Conservation (phyloP, 2,888 invertebrate genomes). For the Calameuta idolon region DNA sequence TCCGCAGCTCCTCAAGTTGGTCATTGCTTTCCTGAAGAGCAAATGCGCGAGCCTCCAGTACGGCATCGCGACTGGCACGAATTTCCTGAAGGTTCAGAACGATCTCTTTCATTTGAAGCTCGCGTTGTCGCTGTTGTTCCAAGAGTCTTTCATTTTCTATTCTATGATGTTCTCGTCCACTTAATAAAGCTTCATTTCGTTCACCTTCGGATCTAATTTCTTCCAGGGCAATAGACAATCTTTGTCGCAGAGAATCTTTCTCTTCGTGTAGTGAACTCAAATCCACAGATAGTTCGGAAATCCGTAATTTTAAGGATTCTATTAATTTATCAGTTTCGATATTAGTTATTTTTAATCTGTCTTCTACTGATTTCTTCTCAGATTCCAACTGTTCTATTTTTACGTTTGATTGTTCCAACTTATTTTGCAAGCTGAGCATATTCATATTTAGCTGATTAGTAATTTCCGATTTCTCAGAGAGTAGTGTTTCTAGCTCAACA, state of each 20-base stretch:
- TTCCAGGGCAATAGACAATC: constrained; percentile 20
- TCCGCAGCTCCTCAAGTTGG: constrained; percentile 32
- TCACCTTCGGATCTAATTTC: background rate
- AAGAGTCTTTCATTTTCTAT: constrained; percentile 2
- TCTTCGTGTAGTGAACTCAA: background rate
- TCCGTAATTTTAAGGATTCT: background rate
- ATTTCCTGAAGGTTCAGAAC: constrained; percentile 49
- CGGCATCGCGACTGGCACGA: constrained; percentile 43
- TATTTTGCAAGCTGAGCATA: background rate
- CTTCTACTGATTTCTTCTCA: background rate
- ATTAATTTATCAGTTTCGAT: constrained; percentile 7
- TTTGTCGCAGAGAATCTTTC: constrained; percentile 31
- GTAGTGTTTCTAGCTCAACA: constrained; percentile 13
- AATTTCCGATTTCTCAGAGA: constrained; percentile 6
- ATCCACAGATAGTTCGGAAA: background rate
- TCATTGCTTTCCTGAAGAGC: constrained; percentile 42
- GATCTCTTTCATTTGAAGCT: constrained; percentile 49
- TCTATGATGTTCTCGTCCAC: background rate
- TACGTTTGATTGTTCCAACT: background rate
- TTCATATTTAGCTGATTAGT: background rate
- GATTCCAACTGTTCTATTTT: constrained; percentile 1
- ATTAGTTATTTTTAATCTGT: constrained; percentile 14
- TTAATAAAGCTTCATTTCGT: background rate
- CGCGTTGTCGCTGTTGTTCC: constrained; percentile 20
- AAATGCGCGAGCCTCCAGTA: constrained; percentile 43